A percentile compares a stretch with the other conserved stretches of the same genome.
Evolutionary conservation across 2,113 vertebrate genomes (phyloP).

Genomic region (Embiotoca jacksoni): DNA sequence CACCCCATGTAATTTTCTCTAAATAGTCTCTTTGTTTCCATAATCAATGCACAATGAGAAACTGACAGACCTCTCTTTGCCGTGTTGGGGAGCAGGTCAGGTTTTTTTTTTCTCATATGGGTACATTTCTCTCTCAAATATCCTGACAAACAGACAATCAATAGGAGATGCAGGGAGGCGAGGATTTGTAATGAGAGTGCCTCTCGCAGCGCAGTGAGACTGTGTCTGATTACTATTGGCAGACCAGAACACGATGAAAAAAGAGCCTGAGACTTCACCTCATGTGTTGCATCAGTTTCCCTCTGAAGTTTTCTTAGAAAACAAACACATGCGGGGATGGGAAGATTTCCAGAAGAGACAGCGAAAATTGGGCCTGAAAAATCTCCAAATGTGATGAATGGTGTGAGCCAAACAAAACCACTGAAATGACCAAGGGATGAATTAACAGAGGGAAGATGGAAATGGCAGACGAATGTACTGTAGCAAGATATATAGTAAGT

Average conservation of each 20-base stretch:
- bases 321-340: constrained; percentile 21
- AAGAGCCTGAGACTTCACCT: constrained; percentile 54
- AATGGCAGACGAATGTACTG: not conserved
- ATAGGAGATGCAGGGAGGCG: constrained; percentile 67
- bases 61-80: constrained; percentile 62
- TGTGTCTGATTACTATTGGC: constrained; percentile 74
- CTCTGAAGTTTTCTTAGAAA: constrained; percentile 44
- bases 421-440: not conserved
- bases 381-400: constrained; percentile 1
- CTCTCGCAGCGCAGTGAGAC: constrained; percentile 49
- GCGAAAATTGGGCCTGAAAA: not conserved
- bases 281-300: constrained; percentile 31
- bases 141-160: constrained; percentile 76
- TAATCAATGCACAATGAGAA: constrained; percentile 76
- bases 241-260: constrained; percentile 62
- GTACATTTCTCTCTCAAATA: constrained; percentile 73
- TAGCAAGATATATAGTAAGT: not conserved
- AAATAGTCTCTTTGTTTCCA: constrained; percentile 66
- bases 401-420: not conserved
- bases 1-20: constrained; percentile 55
- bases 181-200: constrained; percentile 74
- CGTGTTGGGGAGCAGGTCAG: constrained; percentile 59
- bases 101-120: constrained; percentile 71
- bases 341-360: constrained; percentile 11
- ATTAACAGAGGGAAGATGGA: not conserved